Evolutionary conservation across 2,888 invertebrate species (phyloP).

Genomic region (Netelia virgata): DNA sequence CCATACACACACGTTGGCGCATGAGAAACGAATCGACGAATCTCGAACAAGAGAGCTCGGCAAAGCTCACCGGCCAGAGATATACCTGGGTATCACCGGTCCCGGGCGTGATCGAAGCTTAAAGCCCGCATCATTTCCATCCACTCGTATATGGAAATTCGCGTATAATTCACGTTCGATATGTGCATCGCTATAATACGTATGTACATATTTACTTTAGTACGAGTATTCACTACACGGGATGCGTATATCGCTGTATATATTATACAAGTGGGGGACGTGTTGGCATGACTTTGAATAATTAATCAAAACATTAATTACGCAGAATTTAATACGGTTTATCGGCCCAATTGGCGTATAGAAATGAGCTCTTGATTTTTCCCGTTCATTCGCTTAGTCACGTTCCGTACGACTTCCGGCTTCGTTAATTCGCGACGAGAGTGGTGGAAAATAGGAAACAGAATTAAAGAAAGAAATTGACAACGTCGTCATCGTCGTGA

Average conservation of each 20-base stretch:
- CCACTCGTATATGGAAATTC: constrained; percentile 34
- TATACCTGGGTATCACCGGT: not conserved
- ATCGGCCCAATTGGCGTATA: not conserved
- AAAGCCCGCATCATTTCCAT: constrained; percentile 56
- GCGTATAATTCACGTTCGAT: constrained; percentile 41
- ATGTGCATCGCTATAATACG: constrained; percentile 27
- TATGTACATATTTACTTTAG: not conserved
- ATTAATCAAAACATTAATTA: constrained; percentile 54
- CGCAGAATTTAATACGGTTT: constrained; percentile 40
- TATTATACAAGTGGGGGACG: not conserved
- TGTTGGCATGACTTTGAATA: constrained; percentile 38
- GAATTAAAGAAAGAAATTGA: not conserved
- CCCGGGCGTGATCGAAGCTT: constrained; percentile 35
- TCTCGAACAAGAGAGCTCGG: constrained; percentile 16
- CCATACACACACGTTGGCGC: not conserved
- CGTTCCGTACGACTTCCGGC: constrained; percentile 26
- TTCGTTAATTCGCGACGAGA: not conserved
- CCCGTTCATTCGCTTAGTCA: constrained; percentile 4
- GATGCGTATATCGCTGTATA: not conserved
- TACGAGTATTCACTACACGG: not conserved
- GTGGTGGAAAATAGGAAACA: constrained; percentile 13
- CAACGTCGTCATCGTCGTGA: constrained; percentile 36
- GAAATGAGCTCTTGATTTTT: constrained; percentile 7
- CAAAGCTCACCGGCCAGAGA: constrained; percentile 13
- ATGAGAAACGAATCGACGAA: not conserved